These are phyloP conservation scores for Anableps anableps DNA, from an alignment of 2,797 vertebrate genomes.

Conservation along the genomic window DNA sequence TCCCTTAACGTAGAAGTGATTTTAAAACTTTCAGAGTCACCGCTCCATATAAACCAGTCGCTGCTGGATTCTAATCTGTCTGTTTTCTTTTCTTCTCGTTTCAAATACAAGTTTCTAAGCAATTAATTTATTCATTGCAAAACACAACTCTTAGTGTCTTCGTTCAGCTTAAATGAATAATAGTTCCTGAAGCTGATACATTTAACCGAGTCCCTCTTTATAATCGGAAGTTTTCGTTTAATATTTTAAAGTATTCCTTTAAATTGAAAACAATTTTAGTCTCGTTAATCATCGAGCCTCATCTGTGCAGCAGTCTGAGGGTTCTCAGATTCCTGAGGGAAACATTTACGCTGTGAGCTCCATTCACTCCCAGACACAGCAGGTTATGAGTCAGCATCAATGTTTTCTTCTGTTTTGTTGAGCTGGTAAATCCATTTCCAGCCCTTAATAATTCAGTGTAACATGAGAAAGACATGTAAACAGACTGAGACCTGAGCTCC, in stretches of 20 bases:
- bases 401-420: background rate
- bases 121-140: background rate
- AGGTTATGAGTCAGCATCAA: background rate
- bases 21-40: too few relatives aligned
- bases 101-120: background rate
- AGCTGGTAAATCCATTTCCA: background rate
- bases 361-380: background rate
- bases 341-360: background rate
- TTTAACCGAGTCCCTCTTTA: background rate
- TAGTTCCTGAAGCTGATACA: background rate
- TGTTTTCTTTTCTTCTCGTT: too few relatives aligned
- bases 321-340: too few relatives aligned
- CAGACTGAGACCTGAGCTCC: background rate
- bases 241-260: background rate
- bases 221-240: background rate
- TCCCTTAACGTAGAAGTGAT: too few relatives aligned
- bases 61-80: too few relatives aligned
- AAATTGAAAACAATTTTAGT: background rate
- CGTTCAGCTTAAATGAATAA: background rate
- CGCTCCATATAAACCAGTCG: too few relatives aligned
- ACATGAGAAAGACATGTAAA: background rate
- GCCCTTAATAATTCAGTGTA: background rate
- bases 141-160: background rate
- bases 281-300: background rate
- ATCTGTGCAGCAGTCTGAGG: background rate